Base-by-base conservation (phyloP, 2,888 invertebrate species). In the Saturnia japonica region DNA sequence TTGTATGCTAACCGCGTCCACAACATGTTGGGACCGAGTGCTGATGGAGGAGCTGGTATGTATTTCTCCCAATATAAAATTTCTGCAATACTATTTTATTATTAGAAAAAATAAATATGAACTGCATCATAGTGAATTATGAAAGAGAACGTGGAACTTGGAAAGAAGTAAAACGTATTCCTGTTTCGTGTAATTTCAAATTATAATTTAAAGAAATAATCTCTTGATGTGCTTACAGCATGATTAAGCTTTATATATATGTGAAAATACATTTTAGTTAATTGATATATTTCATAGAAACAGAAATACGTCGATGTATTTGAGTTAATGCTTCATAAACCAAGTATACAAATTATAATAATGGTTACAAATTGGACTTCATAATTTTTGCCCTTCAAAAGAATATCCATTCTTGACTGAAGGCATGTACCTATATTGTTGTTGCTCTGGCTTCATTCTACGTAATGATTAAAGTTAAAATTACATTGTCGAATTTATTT, bases 11-110 rank as follows among this genome's bases (percentile, higher is more conserved):
- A 98, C 89, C 95, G 98, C 72, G 98, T 98, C 68, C 98, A 98
- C 94, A 98, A 98, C 89, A 98, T 98, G 97, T 95, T 98, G 75
- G 98, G 98, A 45, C 98, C 98, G 68, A 98, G 98, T 74, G 97
- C 97, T 69, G 98, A 98, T 86, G 98, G 98, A 74, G 97, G 97
- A 78, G 97, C 97, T 92, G 97, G 97, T 96, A 94, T 95, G 95
- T 94, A 71, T 42, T 54, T 1, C 40, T 54, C 43, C 1, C 14
- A 4, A 43, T 43, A 43, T 43, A 43, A 12, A 43, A 43, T 22
- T 22, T n/a, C 9, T 43, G 28, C 25, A 28, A 25, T 60, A 60
- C 28, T 28, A 28, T 60, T 28, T 28, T 60, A 60, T 11, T 54
- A n/a, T 47, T 7, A 22, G 22, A 54, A 25, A 12, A 0, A 25